Percentiles rank a stretch among this genome's conserved stretches.
Evolutionary conservation across 2,797 vertebrate genomes (phyloP).

Genomic region (Menidia menidia): DNA sequence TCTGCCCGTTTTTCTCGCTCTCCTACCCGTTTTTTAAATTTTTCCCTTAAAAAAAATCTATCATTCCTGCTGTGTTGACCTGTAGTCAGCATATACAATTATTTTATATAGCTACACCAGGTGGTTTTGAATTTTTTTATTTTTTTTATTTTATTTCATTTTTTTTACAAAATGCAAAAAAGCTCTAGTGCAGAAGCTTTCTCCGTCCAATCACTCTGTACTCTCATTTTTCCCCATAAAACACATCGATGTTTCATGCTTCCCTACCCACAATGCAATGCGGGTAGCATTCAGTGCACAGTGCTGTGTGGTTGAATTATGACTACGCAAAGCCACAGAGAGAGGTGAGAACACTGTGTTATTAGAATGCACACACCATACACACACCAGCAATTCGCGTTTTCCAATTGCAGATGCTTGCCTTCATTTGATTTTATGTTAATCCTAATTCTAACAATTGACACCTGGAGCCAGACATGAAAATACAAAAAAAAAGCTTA

Average conservation of each 20-base stretch:
- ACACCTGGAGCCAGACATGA: slow-evolving; percentile 11
- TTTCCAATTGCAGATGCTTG: slow-evolving; percentile 46
- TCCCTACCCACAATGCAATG: slow-evolving; percentile 78
- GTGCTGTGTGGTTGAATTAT: slow-evolving; percentile 78
- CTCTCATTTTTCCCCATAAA: slow-evolving; percentile 68
- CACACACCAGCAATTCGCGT: slow-evolving; percentile 22
- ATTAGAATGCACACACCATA: slow-evolving; percentile 20
- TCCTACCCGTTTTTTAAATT: too few species aligned
- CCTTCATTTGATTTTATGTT: slow-evolving; percentile 46
- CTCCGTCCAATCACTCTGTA: slow-evolving; percentile 26
- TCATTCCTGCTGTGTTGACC: slow-evolving; percentile 29
- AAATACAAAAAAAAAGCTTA: slow-evolving; percentile 2
- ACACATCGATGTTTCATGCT: slow-evolving; percentile 72
- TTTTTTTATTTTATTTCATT: slow-evolving; percentile 23
- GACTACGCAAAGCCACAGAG: slow-evolving; percentile 53
- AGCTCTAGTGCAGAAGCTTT: background rate
- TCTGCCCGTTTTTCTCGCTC: slow-evolving; percentile 39
- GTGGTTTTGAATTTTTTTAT: slow-evolving; percentile 26
- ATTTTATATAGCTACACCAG: slow-evolving; percentile 16
- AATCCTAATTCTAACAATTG: slow-evolving; percentile 21
- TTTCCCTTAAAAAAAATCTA: too few species aligned
- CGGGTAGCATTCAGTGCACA: slow-evolving; percentile 23
- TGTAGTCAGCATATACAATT: slow-evolving; percentile 26
- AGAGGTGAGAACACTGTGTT: slow-evolving; percentile 65
- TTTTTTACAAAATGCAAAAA: slow-evolving; percentile 27